Percentiles rank a stretch among this genome's conserved stretches.
These are phyloP conservation scores for Labeo calbasu DNA, from an alignment of 2,797 vertebrate species.

Conservation along the genomic window DNA sequence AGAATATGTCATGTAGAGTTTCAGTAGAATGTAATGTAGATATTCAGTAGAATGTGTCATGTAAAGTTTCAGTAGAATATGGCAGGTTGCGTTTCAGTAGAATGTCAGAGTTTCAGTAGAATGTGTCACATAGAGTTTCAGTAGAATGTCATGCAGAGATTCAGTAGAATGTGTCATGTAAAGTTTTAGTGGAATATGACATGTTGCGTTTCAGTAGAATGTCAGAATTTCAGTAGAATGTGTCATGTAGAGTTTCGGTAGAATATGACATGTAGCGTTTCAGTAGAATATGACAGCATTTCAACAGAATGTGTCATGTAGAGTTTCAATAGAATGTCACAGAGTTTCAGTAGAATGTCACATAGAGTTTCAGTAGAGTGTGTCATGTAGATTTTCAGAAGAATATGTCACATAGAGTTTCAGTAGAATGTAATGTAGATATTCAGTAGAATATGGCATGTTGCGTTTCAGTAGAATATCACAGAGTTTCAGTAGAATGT, in stretches of 20 bases:
- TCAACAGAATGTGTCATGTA: background rate
- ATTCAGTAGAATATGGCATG: background rate
- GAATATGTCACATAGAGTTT: too few species aligned
- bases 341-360: background rate
- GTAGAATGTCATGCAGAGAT: accelerated
- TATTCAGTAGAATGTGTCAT: background rate
- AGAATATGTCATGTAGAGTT: background rate
- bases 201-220: background rate
- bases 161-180: background rate
- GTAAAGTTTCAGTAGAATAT: background rate
- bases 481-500: background rate
- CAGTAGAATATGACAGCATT: background rate
- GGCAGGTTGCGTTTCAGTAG: background rate
- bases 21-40: background rate
- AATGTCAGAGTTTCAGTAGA: background rate
- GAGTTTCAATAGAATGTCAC: background rate
- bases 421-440: background rate
- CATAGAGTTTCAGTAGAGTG: background rate
- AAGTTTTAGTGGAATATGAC: background rate
- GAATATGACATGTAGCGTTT: background rate
- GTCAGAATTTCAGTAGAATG: background rate
- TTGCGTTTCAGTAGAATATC: background rate
- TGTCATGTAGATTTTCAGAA: background rate
- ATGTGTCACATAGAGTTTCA: background rate
- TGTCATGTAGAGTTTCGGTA: too few species aligned